Evolutionary conservation across 2,797 vertebrate species (phyloP), one percentile per base, ranked within the genome.

Genomic region (Gobionotothen gibberifrons): DNA sequence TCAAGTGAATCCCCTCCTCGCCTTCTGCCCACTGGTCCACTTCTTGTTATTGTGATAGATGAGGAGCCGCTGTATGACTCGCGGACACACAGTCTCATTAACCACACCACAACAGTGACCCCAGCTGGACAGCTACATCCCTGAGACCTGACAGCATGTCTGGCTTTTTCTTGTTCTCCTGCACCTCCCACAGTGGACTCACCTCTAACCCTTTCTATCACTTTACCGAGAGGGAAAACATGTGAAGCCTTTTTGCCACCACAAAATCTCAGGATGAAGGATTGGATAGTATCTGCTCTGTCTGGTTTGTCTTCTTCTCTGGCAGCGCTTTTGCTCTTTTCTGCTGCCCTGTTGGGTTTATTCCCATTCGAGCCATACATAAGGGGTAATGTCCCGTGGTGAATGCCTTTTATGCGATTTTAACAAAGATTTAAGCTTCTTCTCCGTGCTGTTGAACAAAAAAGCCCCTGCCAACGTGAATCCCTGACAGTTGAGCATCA

Each of bases 81-180:
- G 51, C 9, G 48, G 21, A 61, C 13, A 54, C n/a, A n/a, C 1
- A 48, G 16, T 7, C 26, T 54, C 47, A 67, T 71, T 74, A 56
- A 79, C 73, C 59, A 52, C 9, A 82, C 77, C 69, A 58, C 86
- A 84, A 88, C 84, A 89, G 84, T 87, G 89, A 90, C 86, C 81
- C 89, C 89, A 81, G 64, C 87, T 89, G 89, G 89, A 75, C 83
- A 48, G 19, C 44, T 17, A 10, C 53, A 58, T 47, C 56, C 72
- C 52, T 48, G 43, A 53, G 43, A 60, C 40, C 47, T 57, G 43
- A 51, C 15, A 19, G 26, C 32, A 26, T 1, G 40, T 58, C 42
- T 62, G 54, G 21, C 17, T 61, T 62, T 66, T 48, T 26, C 26
- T 26, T 58, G 46, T 76, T 53, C 14, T 32, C 56, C 51, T 58